These are phyloP conservation scores for Pammene fasciana DNA, from an alignment of 2,888 invertebrate species.

Conservation along the genomic window DNA sequence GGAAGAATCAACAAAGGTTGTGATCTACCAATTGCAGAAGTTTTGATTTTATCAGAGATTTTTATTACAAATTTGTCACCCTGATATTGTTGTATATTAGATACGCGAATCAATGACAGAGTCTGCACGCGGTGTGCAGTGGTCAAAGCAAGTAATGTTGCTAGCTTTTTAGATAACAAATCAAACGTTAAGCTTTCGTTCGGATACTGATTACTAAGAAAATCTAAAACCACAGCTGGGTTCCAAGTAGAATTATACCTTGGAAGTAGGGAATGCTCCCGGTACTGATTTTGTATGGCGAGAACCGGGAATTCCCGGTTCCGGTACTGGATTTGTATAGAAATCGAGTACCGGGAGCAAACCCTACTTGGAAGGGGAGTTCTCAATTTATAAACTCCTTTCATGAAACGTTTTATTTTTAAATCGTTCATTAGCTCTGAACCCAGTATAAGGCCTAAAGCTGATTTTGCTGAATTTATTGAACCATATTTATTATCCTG, in stretches of 20 bases:
- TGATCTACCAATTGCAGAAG: not conserved
- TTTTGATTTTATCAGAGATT: not conserved
- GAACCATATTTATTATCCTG: not conserved
- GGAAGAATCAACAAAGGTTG: not conserved
- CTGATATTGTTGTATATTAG: slow-evolving; percentile 1
- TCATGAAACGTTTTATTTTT: not conserved
- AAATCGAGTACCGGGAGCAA: no score
- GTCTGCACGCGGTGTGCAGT: slow-evolving; percentile 37
- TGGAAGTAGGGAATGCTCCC: no score
- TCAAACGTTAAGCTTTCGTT: slow-evolving; percentile 6
- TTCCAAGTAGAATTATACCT: not conserved
- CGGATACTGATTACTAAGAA: not conserved
- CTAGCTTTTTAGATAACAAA: slow-evolving; percentile 15
- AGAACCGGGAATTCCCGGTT: no score
- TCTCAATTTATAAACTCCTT: not conserved
- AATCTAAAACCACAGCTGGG: not conserved
- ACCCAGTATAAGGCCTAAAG: not conserved
- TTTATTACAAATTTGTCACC: not conserved
- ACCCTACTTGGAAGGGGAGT: no score
- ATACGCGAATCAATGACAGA: slow-evolving; percentile 23
- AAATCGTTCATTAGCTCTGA: not conserved
- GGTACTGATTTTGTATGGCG: no score
- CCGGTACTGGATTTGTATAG: no score
- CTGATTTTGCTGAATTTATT: not conserved
- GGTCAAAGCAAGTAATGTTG: slow-evolving; percentile 25